Conservation (phyloP, 1,140 invertebrate genomes). For the Gryllus bimaculatus region DNA sequence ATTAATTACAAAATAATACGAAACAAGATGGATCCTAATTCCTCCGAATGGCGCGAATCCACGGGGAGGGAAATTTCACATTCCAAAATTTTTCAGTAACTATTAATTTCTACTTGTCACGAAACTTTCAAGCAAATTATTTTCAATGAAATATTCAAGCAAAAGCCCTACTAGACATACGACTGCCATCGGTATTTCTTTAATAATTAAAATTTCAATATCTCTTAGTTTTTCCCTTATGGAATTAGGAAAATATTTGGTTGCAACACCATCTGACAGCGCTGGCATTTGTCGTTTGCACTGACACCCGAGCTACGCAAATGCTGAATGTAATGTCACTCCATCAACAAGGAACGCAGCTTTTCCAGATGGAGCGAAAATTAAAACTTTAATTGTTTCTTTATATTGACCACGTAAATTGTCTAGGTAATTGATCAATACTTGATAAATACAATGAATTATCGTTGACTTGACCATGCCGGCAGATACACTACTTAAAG, state of each 20-base stretch:
- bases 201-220: not conserved
- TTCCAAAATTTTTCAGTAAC: no score
- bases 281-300: constrained; percentile 20
- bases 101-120: no score
- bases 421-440: not conserved
- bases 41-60: no score
- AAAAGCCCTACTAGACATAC: not conserved
- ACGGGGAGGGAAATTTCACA: no score
- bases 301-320: constrained; percentile 28
- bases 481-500: not conserved
- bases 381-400: not conserved
- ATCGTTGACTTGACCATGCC: not conserved
- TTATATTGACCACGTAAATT: not conserved
- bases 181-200: not conserved
- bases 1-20: no score
- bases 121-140: no score
- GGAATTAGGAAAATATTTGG: no score
- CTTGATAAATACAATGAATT: not conserved
- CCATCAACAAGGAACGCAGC: constrained; percentile 31
- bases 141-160: no score
- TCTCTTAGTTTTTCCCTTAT: not conserved
- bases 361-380: constrained; percentile 30
- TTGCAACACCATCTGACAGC: not conserved
- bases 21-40: no score
- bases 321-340: constrained; percentile 31